Evolutionary conservation across 2,888 invertebrate genomes (phyloP).

Genomic region (Entomobrya multifasciata): DNA sequence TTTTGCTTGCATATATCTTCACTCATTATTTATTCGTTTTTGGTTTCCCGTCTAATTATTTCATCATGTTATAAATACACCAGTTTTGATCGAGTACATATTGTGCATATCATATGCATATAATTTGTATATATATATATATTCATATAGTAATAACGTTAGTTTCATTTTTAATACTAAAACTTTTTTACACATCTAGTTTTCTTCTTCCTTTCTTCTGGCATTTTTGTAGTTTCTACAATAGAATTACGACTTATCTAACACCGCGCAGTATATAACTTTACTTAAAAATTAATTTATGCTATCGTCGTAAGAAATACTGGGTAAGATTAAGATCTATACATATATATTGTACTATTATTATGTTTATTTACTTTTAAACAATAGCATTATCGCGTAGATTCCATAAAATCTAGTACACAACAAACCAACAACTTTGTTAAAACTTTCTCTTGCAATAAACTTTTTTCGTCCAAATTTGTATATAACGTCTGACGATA

Average conservation of each 20-base stretch:
- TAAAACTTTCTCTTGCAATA: neutral
- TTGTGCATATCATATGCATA: neutral
- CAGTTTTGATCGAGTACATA: conserved; percentile 34
- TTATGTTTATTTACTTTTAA: neutral
- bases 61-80: conserved; percentile 31
- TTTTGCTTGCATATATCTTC: neutral
- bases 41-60: conserved; percentile 31
- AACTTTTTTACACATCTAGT: neutral
- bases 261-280: neutral
- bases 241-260: conserved; percentile 10
- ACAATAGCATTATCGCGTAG: neutral
- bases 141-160: neutral
- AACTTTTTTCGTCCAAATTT: neutral
- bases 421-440: neutral
- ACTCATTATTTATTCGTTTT: conserved; percentile 40
- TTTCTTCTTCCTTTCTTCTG: neutral
- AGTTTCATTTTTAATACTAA: no score
- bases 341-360: neutral
- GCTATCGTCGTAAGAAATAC: conserved; percentile 1
- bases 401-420: conserved; percentile 1
- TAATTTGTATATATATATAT: neutral
- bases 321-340: neutral
- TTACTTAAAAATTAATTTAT: neutral
- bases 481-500: neutral
- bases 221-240: conserved; percentile 8